Conservation (phyloP, 2,888 invertebrate species). For the Acronicta leporina region DNA sequence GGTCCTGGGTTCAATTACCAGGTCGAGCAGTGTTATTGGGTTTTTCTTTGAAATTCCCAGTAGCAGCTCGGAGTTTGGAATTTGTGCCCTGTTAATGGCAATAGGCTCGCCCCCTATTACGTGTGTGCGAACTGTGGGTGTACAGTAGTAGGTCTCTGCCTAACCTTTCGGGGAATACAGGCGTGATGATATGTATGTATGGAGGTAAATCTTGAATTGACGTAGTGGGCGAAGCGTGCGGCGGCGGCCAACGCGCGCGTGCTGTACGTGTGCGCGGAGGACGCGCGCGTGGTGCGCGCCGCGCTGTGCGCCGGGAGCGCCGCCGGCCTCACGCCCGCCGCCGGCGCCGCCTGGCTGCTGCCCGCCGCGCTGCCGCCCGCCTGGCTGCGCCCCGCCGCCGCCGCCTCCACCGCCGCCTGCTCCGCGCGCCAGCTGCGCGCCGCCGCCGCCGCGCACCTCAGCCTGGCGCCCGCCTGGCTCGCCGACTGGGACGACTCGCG, state of each 20-base stretch:
- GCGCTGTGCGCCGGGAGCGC: slow-evolving; percentile 95
- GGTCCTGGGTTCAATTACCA: too few relatives aligned
- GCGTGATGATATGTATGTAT: too few relatives aligned
- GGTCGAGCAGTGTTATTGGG: too few relatives aligned
- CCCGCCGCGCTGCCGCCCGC: slow-evolving; percentile 91
- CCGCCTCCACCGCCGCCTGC: slow-evolving; percentile 84
- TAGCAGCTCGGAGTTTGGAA: too few relatives aligned
- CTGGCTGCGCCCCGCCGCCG: slow-evolving; percentile 90
- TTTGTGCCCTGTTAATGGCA: too few relatives aligned
- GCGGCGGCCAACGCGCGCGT: slow-evolving; percentile 89
- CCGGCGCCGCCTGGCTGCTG: slow-evolving; percentile 96
- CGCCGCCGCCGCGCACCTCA: slow-evolving; percentile 65
- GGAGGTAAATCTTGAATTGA: too few relatives aligned
- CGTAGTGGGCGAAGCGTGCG: slow-evolving; percentile 75
- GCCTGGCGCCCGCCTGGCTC: slow-evolving; percentile 70
- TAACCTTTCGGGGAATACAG: too few relatives aligned
- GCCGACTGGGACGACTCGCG: slow-evolving; percentile 61
- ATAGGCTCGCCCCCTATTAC: too few relatives aligned
- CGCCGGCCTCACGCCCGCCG: slow-evolving; percentile 91
- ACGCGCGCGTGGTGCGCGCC: slow-evolving; percentile 91
- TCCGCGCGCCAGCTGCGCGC: slow-evolving; percentile 68
- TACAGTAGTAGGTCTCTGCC: too few relatives aligned
- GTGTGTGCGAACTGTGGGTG: too few relatives aligned
- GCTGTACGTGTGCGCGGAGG: slow-evolving; percentile 94
- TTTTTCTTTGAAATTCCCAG: too few relatives aligned